A percentile compares a stretch with the other conserved stretches of the same genome.
Evolutionary conservation across 2,888 invertebrate species (phyloP).

Genomic region (Epinotia nisella): DNA sequence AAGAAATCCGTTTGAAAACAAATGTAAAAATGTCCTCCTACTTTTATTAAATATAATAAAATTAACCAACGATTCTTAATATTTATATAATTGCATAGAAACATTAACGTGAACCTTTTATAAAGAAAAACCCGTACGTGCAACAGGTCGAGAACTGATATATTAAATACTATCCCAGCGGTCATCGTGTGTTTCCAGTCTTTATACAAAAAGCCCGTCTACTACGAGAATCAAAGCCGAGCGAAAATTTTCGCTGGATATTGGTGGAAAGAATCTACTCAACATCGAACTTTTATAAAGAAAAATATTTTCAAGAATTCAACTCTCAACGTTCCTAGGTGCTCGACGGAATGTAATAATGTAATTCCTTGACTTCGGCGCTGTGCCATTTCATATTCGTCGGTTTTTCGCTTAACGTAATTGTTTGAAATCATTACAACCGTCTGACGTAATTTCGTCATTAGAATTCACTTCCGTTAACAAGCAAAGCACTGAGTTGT

Average conservation of each 20-base stretch:
- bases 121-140: neutral
- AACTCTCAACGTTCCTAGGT: slow-evolving; percentile 1
- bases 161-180: neutral
- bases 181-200: neutral
- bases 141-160: neutral
- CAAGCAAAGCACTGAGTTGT: neutral
- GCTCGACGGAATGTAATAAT: neutral
- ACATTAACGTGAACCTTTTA: neutral
- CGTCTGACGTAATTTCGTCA: neutral
- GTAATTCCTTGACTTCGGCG: neutral
- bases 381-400: neutral
- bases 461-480: neutral
- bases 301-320: neutral
- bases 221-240: neutral
- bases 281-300: neutral
- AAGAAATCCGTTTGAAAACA: neutral
- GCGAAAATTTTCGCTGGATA: neutral
- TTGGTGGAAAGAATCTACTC: neutral
- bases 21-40: neutral
- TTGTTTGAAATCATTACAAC: neutral
- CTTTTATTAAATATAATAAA: neutral
- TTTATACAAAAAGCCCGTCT: neutral
- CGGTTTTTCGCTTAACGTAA: neutral
- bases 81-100: neutral
- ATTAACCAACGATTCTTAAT: neutral